A percentile compares a stretch with the other conserved stretches of the same genome.
Evolutionary conservation across 2,797 vertebrate species (phyloP).

Genomic region (Schizopygopsis pylzovi): DNA sequence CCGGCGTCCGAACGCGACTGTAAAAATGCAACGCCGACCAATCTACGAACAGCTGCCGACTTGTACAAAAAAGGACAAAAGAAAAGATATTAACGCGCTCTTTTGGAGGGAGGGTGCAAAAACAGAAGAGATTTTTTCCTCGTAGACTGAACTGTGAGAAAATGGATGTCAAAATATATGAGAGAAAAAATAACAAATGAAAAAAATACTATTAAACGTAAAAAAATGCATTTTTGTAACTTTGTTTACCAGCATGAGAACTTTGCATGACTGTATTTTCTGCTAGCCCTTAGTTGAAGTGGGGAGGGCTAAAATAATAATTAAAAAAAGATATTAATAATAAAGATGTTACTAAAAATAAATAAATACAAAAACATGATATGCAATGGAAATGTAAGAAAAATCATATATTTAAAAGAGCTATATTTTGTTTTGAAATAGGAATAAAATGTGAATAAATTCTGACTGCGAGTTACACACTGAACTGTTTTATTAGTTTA

Average conservation of each 20-base stretch:
- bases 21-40: conserved; percentile 12
- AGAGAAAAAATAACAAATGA: conserved; percentile 68
- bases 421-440: conserved; percentile 86
- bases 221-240: conserved; percentile 85
- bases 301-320: conserved; percentile 81
- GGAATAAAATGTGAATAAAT: conserved; percentile 80
- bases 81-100: not conserved
- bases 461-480: conserved; percentile 81
- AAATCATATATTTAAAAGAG: conserved; percentile 84
- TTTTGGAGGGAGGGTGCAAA: conserved; percentile 11
- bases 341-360: conserved; percentile 78
- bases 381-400: conserved; percentile 83
- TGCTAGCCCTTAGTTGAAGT: conserved; percentile 84
- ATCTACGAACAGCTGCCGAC: conserved; percentile 25
- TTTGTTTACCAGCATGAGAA: conserved; percentile 89
- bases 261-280: conserved; percentile 87
- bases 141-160: conserved; percentile 47
- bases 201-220: conserved; percentile 50
- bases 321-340: conserved; percentile 75
- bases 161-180: conserved; percentile 63
- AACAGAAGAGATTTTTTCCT: conserved; percentile 28
- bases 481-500: conserved; percentile 78
- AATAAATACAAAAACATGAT: conserved; percentile 80
- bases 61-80: conserved; percentile 16
- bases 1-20: conserved; percentile 1